Conservation (phyloP, 2,888 invertebrate species). For the Leistus spinibarbis region DNA sequence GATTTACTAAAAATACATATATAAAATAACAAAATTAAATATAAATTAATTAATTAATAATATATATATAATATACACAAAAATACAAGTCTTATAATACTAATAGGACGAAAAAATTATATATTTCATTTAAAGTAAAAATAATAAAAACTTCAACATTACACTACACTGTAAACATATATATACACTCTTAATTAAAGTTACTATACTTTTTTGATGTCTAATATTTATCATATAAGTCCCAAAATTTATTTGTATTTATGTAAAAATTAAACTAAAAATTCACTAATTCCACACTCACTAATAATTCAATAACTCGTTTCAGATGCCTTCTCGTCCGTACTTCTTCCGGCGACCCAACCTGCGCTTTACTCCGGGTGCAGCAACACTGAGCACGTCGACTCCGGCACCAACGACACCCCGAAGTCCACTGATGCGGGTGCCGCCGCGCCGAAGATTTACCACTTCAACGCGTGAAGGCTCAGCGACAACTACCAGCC, state of each 20-base stretch:
- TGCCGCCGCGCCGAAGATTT: slow-evolving; percentile 47
- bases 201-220: too few species aligned
- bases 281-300: too few species aligned
- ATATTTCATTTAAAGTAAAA: too few species aligned
- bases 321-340: slow-evolving; percentile 9
- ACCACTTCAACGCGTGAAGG: slow-evolving; percentile 57
- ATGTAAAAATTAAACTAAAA: too few species aligned
- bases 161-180: too few species aligned
- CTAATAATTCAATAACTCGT: neutral
- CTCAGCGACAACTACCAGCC: slow-evolving; percentile 38
- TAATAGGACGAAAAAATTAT: neutral
- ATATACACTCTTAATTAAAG: too few species aligned
- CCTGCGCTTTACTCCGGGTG: slow-evolving; percentile 5
- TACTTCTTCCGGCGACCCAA: slow-evolving; percentile 25
- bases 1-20: neutral
- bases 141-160: too few species aligned
- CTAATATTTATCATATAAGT: too few species aligned
- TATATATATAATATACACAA: neutral
- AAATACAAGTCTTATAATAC: neutral
- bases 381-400: neutral
- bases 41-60: neutral
- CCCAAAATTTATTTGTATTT: too few species aligned
- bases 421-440: neutral
- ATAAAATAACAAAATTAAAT: neutral
- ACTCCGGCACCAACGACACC: slow-evolving; percentile 1